phyloP scores from a whole-genome alignment of 2,113 vertebrate species.

The Triplophysa rosa region DNA sequence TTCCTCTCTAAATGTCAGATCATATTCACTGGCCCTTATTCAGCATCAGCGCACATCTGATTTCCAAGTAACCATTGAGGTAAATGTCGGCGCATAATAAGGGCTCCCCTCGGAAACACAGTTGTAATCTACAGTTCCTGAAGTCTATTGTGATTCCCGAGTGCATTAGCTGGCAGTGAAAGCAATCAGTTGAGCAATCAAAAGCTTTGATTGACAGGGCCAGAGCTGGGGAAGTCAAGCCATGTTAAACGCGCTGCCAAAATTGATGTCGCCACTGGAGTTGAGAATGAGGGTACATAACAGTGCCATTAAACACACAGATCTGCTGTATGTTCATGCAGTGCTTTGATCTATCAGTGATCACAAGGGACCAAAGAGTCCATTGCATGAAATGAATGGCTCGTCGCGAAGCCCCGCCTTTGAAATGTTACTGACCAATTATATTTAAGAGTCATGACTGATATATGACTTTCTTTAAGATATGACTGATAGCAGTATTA shows the following conservation, averaged over 20 bases:
- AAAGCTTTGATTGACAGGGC: conserved; percentile 18
- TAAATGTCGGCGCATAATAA: conserved; percentile 29
- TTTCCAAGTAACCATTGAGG: conserved; percentile 32
- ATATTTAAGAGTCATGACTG: no score
- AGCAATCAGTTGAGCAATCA: conserved; percentile 43
- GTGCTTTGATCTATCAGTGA: neutral
- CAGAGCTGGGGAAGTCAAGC: conserved; percentile 31
- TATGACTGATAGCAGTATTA: no score
- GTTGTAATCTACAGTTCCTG: conserved; percentile 21
- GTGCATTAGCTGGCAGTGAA: neutral
- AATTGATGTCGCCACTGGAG: conserved; percentile 22
- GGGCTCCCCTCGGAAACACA: conserved; percentile 24
- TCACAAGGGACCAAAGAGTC: conserved; percentile 2
- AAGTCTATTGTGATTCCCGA: conserved; percentile 12
- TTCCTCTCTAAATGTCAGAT: conserved; percentile 41
- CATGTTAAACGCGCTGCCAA: conserved; percentile 7
- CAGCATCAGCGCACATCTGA: conserved; percentile 24
- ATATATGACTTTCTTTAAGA: no score
- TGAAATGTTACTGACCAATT: no score
- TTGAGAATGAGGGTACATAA: conserved; percentile 12
- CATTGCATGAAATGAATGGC: neutral
- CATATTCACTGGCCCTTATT: conserved; percentile 34
- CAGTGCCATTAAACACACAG: conserved; percentile 10
- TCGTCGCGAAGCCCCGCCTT: no score
- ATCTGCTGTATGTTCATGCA: neutral